Base-by-base conservation (phyloP, 1,140 invertebrate species). In the Nomia melanderi region DNA sequence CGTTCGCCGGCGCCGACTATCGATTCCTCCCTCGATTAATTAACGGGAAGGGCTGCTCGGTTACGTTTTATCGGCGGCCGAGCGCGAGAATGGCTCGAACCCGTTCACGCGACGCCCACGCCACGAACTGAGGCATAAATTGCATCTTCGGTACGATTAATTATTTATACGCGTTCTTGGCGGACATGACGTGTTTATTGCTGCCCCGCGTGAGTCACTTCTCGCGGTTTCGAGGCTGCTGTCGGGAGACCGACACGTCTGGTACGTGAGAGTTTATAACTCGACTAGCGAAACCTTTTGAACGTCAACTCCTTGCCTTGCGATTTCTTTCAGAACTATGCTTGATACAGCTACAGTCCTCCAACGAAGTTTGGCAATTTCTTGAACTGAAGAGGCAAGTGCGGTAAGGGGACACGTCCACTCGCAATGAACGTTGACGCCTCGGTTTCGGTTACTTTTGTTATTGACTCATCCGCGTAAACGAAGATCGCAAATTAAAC, bases 131-230 rank as follows among this genome's bases (percentile, higher is more conserved):
- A 29, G 12, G 59, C 66, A 39, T 65, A 67, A 81, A 62, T 65
- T 67, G 33, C 31, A 62, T 81, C 23, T 59, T 63, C 12, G 20
- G 4, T 1, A 7, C 23, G 33, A 82, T 80, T 77, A 82, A 81
- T 77, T 82, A 71, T 70, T 82, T 78, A 82, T 78, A 9, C 23
- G 47, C 69, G 63, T 69, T 81, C 50, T 33, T 69, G 27, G 17
- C 53, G 20, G 9, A 29, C 63, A 39, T 59, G 69, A 33, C 27
- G 47, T 36, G 65, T 63, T 81, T 81, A 83, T 79, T 67, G 31
- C 39, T 36, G 1, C 44, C 39, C n/a, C 17, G 23, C 39, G 31
- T 76, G 73, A 76, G 25, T 75, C 57, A 59, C 14, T 29, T 39
- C n/a, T n/a, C n/a, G 20, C 29, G 12, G 27, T 60, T n/a, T 57